Evolutionary conservation across 2,888 invertebrate genomes (phyloP), one percentile per base, ranked within the genome.

Genomic region (Cyclophora punctaria): DNA sequence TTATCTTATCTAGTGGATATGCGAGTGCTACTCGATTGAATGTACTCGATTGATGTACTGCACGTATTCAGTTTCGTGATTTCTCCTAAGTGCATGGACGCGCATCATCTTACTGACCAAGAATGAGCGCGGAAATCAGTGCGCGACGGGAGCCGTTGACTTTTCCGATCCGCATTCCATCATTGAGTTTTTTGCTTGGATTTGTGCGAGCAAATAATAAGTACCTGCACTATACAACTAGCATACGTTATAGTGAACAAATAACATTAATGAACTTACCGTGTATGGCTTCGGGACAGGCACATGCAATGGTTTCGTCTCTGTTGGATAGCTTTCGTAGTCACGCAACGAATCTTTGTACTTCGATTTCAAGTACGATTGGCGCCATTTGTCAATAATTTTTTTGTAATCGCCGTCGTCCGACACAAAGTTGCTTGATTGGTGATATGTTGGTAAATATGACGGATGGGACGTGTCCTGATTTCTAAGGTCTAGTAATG

Each of bases 91-190:
- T 66, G 68, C 72, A 69, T 69, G 74, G 71, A 69, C 74, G 73
- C 78, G 75, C 78, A 69, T 81, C 75, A 78, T 78, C 78, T 80
- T 77, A 78, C 78, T 73, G 71, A 57, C 73, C 71, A 75, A 75
- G 71, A 69, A 68, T 74, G 78, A 77, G 71, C 76, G 79, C 78
- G 67, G 72, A 86, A 87, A 87, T 84, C 79, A 83, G 86, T 85
- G 84, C 87, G 80, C 73, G 82, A 86, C 83, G 86, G 70, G 70
- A 73, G 71, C 63, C 67, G 67, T 67, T 71, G 72, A 71, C 71
- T 76, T 77, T 79, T 79, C 75, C 78, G 76, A 85, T 87, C 87
- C 87, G 87, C 87, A 88, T 88, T 85, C 87, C 82, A 71, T 69
- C 64, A 62, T 73, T 64, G 59, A 62, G 58, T 62, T 71, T 76